These are phyloP conservation scores for Eurytoma californica DNA, from an alignment of 2,888 invertebrate genomes.

Conservation along the genomic window DNA sequence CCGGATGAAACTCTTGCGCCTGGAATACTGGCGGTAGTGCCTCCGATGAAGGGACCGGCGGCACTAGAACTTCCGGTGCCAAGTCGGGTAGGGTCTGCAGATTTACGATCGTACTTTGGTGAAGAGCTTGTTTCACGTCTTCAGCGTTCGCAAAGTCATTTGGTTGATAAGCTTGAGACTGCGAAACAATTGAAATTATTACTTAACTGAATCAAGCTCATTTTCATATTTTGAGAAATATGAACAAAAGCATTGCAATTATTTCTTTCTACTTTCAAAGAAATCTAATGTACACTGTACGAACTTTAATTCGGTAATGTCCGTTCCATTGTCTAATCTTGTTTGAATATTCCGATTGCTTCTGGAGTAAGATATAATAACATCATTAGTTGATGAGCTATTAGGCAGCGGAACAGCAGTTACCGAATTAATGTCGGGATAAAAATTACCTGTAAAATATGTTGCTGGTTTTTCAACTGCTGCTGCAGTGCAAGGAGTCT, in stretches of 20 bases:
- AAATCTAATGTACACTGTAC: too few species aligned
- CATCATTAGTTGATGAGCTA: too few species aligned
- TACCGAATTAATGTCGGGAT: too few species aligned
- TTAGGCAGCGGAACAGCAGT: too few species aligned
- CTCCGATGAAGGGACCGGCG: conserved; percentile 66
- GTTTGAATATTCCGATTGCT: too few species aligned
- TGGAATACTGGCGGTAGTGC: conserved; percentile 68
- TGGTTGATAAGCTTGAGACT: conserved; percentile 68
- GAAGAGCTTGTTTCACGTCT: conserved; percentile 64
- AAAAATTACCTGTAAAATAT: conserved; percentile 68
- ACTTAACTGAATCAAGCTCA: neutral
- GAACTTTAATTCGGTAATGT: too few species aligned
- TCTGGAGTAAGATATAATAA: too few species aligned
- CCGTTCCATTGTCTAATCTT: too few species aligned
- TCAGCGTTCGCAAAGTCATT: conserved; percentile 64
- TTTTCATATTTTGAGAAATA: neutral
- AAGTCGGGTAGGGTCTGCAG: conserved; percentile 62
- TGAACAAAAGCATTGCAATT: too few species aligned
- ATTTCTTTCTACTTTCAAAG: too few species aligned
- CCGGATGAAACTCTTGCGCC: conserved; percentile 64
- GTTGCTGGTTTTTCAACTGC: conserved; percentile 70
- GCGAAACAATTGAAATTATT: conserved; percentile 4
- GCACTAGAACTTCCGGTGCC: conserved; percentile 65
- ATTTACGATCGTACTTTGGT: conserved; percentile 62
- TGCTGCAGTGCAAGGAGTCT: conserved; percentile 70